Evolutionary conservation across 2,113 vertebrate species (phyloP).

Genomic region (Ailuropoda melanoleuca): DNA sequence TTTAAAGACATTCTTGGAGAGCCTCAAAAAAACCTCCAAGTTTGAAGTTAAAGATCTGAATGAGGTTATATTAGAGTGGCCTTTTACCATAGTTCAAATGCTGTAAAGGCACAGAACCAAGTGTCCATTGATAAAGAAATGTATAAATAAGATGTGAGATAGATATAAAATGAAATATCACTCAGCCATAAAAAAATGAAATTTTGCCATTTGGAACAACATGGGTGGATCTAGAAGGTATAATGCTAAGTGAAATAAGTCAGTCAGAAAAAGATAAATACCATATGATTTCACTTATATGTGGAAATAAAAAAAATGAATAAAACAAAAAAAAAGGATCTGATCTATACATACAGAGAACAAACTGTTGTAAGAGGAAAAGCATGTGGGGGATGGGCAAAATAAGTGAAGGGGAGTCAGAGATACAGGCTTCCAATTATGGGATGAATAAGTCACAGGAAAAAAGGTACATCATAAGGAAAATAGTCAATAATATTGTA

Average conservation of each 20-base stretch:
- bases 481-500: neutral
- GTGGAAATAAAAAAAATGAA: neutral
- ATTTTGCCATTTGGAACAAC: neutral
- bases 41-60: neutral
- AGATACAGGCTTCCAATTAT: neutral
- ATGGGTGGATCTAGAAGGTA: neutral
- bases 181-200: neutral
- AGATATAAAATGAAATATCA: neutral
- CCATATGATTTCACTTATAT: neutral
- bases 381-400: neutral
- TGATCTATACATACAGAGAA: neutral
- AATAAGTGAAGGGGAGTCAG: neutral
- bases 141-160: neutral
- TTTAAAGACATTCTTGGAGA: neutral
- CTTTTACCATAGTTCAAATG: neutral
- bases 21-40: neutral
- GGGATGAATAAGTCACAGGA: neutral
- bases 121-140: neutral
- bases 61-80: neutral
- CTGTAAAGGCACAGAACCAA: neutral
- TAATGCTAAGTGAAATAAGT: neutral
- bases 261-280: neutral
- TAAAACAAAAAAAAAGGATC: neutral
- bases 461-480: neutral
- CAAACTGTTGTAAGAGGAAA: neutral